phyloP scores from a whole-genome alignment of 2,113 vertebrate genomes.

The Trematomus loennbergii region DNA sequence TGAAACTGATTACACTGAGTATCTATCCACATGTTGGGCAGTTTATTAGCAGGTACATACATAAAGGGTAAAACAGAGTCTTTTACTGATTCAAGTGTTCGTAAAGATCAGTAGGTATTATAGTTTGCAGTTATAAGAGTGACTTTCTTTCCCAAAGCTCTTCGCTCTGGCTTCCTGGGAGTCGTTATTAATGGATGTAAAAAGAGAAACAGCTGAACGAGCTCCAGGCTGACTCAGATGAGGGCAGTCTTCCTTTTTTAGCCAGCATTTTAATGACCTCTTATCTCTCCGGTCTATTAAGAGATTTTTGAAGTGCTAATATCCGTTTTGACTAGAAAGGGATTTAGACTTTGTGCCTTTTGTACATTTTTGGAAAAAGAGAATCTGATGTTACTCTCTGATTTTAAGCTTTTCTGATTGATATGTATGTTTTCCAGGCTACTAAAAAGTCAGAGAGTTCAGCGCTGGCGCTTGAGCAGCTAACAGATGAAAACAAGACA shows the following conservation, averaged over 20 bases:
- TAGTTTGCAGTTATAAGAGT: neutral
- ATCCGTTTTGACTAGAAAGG: neutral
- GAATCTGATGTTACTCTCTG: neutral
- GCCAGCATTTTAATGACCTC: constrained; percentile 7
- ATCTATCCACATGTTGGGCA: too few species aligned
- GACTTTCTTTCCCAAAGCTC: constrained; percentile 7
- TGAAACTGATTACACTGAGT: neutral
- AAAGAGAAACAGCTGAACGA: constrained; percentile 7
- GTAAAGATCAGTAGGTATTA: neutral
- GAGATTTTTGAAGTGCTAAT: neutral
- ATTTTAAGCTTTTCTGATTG: neutral
- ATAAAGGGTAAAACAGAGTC: neutral
- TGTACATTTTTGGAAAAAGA: neutral
- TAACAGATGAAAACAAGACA: constrained; percentile 65
- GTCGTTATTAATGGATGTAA: constrained; percentile 9
- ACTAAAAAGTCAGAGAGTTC: constrained; percentile 47
- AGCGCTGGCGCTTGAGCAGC: constrained; percentile 40
- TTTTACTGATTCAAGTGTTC: too few species aligned
- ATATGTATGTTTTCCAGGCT: constrained; percentile 42
- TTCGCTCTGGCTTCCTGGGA: neutral
- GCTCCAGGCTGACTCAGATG: constrained; percentile 4
- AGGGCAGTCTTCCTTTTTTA: constrained; percentile 34
- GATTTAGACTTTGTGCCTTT: neutral
- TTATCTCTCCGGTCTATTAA: constrained; percentile 5
- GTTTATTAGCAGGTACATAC: neutral